Evolutionary conservation across 2,113 vertebrate species (phyloP), one percentile per base, ranked within the genome.

Genomic region (Bothrops jararaca): DNA sequence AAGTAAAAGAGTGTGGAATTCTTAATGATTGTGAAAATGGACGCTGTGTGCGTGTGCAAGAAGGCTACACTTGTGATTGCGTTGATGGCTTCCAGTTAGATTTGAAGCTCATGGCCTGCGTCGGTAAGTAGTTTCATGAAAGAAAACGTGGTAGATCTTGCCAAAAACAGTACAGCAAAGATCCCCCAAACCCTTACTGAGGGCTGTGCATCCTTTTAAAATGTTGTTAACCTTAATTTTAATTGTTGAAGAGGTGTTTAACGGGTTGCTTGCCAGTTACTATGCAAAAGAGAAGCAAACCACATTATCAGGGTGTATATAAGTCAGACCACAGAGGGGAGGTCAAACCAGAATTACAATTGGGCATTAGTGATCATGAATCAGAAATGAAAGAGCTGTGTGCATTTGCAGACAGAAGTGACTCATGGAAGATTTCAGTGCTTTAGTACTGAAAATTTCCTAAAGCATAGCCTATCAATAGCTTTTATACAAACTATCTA

Each of bases 11-110:
- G 92, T 99, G 99, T 0, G 99, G 99, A 64, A 95, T 99, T 95
- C 97, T 99, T 94, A 99, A 98, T 0, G 99, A 99, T 91, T 99
- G 99, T 45, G 99, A 99, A 95, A 99, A 99, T 0, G 99, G 99
- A 69, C 98, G 98, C 92, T 99, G 99, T 0, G 99, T 99, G 13
- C 98, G 99, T 0, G 98, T 99, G 92, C 97, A 94, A 56, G 99
- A 99, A 94, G 99, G 99, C 89, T 99, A 99, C 98, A 99, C 98
- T 95, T 99, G 99, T 0, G 99, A 99, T 97, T 99, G 99, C 97
- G 99, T 99, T 5, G 98, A 99, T 5, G 99, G 99, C 93, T 99
- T 98, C 95, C 98, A 98, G 54, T 97, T 99, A 92, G 97, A 99
- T 95, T 96, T 97, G 15, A 97, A 97, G 90, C 98, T 96, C 94